phyloP scores from a whole-genome alignment of 2,113 vertebrate species.

The Cercocebus atys region DNA sequence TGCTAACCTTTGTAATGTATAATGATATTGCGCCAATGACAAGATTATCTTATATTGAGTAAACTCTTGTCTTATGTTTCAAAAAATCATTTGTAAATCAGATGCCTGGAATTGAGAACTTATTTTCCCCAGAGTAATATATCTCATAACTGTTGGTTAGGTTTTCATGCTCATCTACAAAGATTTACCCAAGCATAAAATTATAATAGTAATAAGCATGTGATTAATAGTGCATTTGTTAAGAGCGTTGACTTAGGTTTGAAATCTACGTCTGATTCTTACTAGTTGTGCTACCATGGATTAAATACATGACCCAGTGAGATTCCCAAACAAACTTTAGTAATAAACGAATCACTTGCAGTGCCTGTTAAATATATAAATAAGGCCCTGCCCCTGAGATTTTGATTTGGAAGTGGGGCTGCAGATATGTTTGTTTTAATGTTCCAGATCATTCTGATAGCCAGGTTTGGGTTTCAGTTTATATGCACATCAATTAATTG shows the following conservation, averaged over 20 bases:
- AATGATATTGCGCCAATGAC: neutral
- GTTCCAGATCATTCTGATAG: neutral
- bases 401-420: neutral
- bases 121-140: slow-evolving; percentile 8
- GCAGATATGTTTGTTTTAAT: neutral
- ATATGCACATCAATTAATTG: neutral
- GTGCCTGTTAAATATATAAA: neutral
- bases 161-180: slow-evolving; percentile 28
- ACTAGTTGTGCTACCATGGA: neutral
- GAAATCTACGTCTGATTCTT: neutral
- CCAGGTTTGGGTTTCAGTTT: slow-evolving; percentile 27
- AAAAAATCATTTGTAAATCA: slow-evolving; percentile 48
- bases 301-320: neutral
- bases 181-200: neutral
- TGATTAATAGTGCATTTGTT: neutral
- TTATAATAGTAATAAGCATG: neutral
- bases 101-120: slow-evolving; percentile 43
- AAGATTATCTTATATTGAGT: neutral
- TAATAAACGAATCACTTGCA: neutral
- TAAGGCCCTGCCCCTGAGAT: neutral
- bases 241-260: neutral
- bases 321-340: neutral
- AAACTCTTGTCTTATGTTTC: slow-evolving; percentile 19
- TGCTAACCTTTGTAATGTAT: neutral
- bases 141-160: neutral